Base-by-base conservation (phyloP, 2,113 vertebrate genomes). In the Lampris incognitus region DNA sequence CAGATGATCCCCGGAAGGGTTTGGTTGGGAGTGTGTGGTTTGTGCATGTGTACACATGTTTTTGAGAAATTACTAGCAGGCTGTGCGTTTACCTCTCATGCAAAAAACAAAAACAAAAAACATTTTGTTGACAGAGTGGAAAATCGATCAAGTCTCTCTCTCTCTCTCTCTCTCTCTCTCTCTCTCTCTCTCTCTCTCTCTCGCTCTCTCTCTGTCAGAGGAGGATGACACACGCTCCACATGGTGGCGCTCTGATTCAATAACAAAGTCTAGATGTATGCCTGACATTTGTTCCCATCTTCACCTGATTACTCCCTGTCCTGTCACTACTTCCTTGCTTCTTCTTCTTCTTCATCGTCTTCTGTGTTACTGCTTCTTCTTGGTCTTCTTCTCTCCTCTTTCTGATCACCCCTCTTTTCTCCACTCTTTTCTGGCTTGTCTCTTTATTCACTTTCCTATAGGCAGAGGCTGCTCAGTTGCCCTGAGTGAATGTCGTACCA, bases 171-270 rank as follows among this genome's bases (percentile, higher is more conserved):
- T 9, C 58, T 79, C 62, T 82, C 52, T 54, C 10, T 13, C 52
- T 52, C 52, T 55, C 52, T 54, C 10, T 55, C n/a, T 55, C 52
- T 55, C 52, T 55, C n/a, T 55, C 0, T n/a, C 52, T 11, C 24
- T 24, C 24, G 24, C 24, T 24, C 24, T 24, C 24, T 24, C 24
- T 24, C 24, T 24, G 75, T 72, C 44, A 2, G 36, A 69, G 74
- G 79, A 41, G 0, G 50, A 2, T n/a, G n/a, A 46, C 68, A 4
- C 42, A 7, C 50, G 67, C 40, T 40, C 87, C 89, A 92, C 91
- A 78, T 86, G 91, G 91, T 88, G 93, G 93, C 82, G 84, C 93
- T 90, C 81, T 89, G 62, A 85, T 78, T 89, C 91, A 91, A 79
- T 72, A 8, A 63, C 84, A 39, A 64, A 48, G 70, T 72, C 55